Evolutionary conservation across 1,140 invertebrate species (phyloP), one percentile per base, ranked within the genome.

Genomic region (Lepidurus couesii): DNA sequence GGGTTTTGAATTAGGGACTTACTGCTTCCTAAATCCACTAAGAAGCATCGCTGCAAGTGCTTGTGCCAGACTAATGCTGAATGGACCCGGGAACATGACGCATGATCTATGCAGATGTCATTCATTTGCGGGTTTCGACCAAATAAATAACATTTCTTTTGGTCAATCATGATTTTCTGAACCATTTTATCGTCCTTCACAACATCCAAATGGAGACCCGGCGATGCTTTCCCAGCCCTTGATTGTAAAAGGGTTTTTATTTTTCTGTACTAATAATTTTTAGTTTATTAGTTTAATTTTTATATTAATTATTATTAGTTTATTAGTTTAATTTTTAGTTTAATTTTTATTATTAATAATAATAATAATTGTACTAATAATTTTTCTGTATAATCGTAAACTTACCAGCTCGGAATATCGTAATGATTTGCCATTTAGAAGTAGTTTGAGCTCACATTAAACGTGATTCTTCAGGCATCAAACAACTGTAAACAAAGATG

Each of bases 21-120:
- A 99, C 97, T 99, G 85, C 97, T 99, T 77, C 95, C 97, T 81
- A 99, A 88, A 87, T 99, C 98, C 76, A 99, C 95, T 45, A 99
- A 88, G 87, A 98, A 99, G 74, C 96, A 92, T 84, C 96, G 89
- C 83, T 97, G 92, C 7, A 99, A 88, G 84, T 97, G 91, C 87
- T 97, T 98, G 83, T 99, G 98, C 87, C 98, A 99, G 4, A 99
- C 93, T 81, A 99, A 90, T 13, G 96, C 95, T 24, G 97, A 89
- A 88, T 99, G 98, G 26, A 99, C 96, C 82, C 98, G 86, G 0
- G 97, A 99, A 86, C 97, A 99, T 24, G 95, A 98, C 21, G 95
- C 95, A 87, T 99, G 98, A 85, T 99, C 97, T 82, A 99, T 98
- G 82, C 95, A 95, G 86, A 99, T 98, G 86, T 99, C 98, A 88